Evolutionary conservation across 2,113 vertebrate species (phyloP), one percentile per base, ranked within the genome.

Genomic region (Nycticryphes semicollaris): DNA sequence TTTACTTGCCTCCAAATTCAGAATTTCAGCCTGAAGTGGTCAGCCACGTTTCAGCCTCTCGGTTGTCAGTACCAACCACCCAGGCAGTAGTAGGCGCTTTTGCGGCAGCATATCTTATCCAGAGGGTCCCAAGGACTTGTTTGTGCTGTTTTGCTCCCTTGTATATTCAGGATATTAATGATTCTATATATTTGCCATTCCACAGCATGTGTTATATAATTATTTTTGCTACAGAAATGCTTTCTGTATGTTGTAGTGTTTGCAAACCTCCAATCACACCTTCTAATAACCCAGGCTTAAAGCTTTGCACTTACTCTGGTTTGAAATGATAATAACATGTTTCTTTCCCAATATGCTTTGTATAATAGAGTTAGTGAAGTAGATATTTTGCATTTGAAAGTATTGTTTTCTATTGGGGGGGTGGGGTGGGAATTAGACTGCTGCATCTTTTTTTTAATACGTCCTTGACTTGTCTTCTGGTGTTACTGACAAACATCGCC

Each of bases 381-480:
- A 84, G 63, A 37, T 80, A 27, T 54, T 97, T 97, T 93, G 76
- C 37, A 90, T 87, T 97, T 96, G 84, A 91, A 96, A 91, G 60
- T 56, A 48, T 6, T 79, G 14, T 47, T 76, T 84, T 66, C 56
- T 59, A 20, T 37, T 37, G 48, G 67, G 31, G 22, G 17, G 16
- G 33, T 14, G 53, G 28, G 53, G 53, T 11, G 18, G 53, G 21
- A 9, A 14, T 10, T 18, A 41, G 62, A 67, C 53, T 64, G 20
- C 31, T 28, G 30, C 25, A 47, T 92, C 33, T 88, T 63, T 47
- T 47, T 66, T 54, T 76, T 89, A 63, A 75, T 85, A 86, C 95
- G 89, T 84, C 96, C 95, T 98, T 97, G 95, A 95, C 94, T 97
- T 91, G 86, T 79, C 93, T 96, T 95, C 54, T 7, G 87, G 76